Evolutionary conservation across 2,113 vertebrate genomes (phyloP), one percentile per base, ranked within the genome.

Genomic region (Spheniscus mendiculus): DNA sequence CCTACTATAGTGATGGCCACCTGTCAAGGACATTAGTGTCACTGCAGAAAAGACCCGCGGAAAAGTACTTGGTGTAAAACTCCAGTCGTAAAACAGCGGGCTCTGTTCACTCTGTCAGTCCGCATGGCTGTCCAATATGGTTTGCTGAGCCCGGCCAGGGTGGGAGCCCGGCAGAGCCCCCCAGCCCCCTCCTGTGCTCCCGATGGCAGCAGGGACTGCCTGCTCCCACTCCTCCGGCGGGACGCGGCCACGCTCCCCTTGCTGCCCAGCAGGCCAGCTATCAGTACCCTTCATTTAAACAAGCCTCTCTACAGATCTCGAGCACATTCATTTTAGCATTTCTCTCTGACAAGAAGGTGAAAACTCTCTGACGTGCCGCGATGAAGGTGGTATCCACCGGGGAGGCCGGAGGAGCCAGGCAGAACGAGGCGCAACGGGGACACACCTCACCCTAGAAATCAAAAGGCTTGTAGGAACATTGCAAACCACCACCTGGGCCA

Each of bases 301-400:
- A 63, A 70, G 12, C 11, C 14, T 20, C 58, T 63, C 18, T 10
- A 7, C 44, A 67, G 42, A 87, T 16, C 53, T 27, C 4, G 0
- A 61, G 49, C 26, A 21, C 6, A 2, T 65, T 62, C 14, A 19
- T 27, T 69, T 40, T 5, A 38, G n/a, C 4, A 9, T 29, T 94
- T 58, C 25, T 10, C 22, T 67, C 53, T 38, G 22, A 66, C 1
- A 12, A 74, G 36, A 50, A 45, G n/a, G 63, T 29, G 55, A 79
- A 85, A 29, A 20, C n/a, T 38, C 42, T 45, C 59, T 61, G 7
- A 15, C 5, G 1, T 0, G 3, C 0, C 0, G 26, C 47, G 52
- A 2, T 0, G 3, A 86, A 23, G 34, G 53, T 32, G 47, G 12
- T 21, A 27, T n/a, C 72, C 25, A 5, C 23, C 3, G 8, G 45